Evolutionary conservation across 2,113 vertebrate species (phyloP).

Genomic region (Triplophysa rosa): DNA sequence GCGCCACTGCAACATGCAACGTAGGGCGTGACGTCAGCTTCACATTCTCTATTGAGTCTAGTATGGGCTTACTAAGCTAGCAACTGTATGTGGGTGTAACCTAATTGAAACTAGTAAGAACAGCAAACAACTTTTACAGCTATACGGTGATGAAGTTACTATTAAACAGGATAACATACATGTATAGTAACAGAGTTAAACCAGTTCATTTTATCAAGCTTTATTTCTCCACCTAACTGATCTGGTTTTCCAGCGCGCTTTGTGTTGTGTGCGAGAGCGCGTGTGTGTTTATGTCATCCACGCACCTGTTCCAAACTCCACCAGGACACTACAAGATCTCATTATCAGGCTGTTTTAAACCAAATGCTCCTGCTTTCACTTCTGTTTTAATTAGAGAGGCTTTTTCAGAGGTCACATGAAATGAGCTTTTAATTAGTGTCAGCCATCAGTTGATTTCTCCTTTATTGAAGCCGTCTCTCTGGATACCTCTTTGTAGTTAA

Average conservation of each 20-base stretch:
- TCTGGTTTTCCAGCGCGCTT: slow-evolving; percentile 12
- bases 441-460: slow-evolving; percentile 56
- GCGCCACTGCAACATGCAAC: no score
- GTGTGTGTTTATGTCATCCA: slow-evolving; percentile 52
- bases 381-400: slow-evolving; percentile 68
- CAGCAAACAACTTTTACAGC: no score
- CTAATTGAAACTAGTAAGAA: no score
- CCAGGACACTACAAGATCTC: slow-evolving; percentile 61
- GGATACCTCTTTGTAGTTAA: slow-evolving; percentile 55
- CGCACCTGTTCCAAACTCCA: slow-evolving; percentile 61
- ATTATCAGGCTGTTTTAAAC: slow-evolving; percentile 70
- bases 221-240: not conserved
- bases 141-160: no score
- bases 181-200: not conserved
- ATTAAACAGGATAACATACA: no score
- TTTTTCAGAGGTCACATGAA: slow-evolving; percentile 68
- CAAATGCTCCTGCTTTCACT: slow-evolving; percentile 56
- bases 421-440: slow-evolving; percentile 71
- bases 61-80: no score
- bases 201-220: not conserved
- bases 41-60: no score
- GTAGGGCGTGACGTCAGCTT: no score
- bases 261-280: slow-evolving; percentile 41
- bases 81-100: no score
- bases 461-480: slow-evolving; percentile 52